phyloP scores from a whole-genome alignment of 2,888 invertebrate species.

The Agonum fuliginosum region DNA sequence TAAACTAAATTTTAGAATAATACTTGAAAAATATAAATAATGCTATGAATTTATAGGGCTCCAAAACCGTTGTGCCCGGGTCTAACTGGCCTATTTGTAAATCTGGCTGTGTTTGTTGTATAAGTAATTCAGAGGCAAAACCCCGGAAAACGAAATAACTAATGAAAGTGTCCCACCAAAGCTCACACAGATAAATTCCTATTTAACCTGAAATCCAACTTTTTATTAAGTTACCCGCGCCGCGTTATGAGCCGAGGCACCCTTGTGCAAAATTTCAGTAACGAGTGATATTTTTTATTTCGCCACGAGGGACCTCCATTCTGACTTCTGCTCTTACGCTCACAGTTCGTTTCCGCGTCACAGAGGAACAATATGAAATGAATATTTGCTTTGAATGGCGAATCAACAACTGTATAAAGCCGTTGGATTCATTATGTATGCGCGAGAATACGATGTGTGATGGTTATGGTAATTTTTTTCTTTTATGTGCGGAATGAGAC shows the following conservation, averaged over 20 bases:
- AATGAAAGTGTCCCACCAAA: neutral
- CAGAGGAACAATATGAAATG: constrained; percentile 6
- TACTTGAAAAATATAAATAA: too few relatives aligned
- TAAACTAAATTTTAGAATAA: too few relatives aligned
- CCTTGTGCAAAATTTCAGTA: constrained; percentile 13
- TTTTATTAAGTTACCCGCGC: constrained; percentile 1
- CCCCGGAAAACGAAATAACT: too few relatives aligned
- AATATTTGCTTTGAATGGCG: constrained; percentile 27
- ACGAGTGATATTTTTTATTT: constrained; percentile 24
- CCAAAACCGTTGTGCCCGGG: too few relatives aligned
- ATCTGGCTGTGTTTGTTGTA: too few relatives aligned
- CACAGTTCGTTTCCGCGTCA: neutral
- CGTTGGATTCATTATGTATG: constrained; percentile 8
- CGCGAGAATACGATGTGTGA: neutral
- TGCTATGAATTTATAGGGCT: too few relatives aligned
- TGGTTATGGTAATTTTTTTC: neutral
- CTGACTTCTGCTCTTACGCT: neutral
- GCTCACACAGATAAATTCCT: neutral
- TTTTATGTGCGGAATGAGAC: neutral
- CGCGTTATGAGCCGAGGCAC: neutral
- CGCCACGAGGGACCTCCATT: neutral
- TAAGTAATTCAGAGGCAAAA: too few relatives aligned
- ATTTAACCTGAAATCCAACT: constrained; percentile 10
- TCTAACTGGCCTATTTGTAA: too few relatives aligned
- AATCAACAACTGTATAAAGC: constrained; percentile 2